These are phyloP conservation scores for Anagyrus pseudococci DNA, from an alignment of 2,888 invertebrate genomes.

Conservation along the genomic window DNA sequence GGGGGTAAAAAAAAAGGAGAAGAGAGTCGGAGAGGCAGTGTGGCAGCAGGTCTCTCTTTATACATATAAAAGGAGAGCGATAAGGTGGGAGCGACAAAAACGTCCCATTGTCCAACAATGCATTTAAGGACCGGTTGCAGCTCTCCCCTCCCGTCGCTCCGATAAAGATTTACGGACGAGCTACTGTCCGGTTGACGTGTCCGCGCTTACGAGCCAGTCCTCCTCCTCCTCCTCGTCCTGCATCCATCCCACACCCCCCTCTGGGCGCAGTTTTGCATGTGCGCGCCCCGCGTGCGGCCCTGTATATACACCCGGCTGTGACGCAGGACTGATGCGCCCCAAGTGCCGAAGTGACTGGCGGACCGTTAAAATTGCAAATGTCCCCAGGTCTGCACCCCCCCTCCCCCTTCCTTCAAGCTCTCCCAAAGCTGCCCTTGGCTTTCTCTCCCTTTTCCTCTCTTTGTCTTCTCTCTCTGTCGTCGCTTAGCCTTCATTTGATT, in stretches of 20 bases:
- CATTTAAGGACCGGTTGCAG: conserved; percentile 45
- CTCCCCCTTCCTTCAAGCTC: not conserved
- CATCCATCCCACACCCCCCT: no score
- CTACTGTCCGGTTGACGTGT: no score
- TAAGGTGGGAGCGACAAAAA: conserved; percentile 47
- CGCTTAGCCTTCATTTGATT: not conserved
- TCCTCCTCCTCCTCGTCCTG: no score
- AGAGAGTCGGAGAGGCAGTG: conserved; percentile 11
- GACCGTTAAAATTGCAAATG: conserved; percentile 45
- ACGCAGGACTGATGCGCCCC: not conserved
- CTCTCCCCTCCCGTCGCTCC: conserved; percentile 32
- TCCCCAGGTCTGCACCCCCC: conserved; percentile 35
- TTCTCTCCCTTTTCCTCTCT: conserved; percentile 11
- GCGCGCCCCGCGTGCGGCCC: no score
- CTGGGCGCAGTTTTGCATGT: not conserved
- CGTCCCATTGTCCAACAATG: conserved; percentile 49
- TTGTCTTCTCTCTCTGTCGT: not conserved
- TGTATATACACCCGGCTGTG: no score
- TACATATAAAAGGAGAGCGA: conserved; percentile 37
- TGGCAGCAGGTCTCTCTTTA: conserved; percentile 35
- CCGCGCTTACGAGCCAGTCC: conserved; percentile 36
- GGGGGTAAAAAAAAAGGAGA: not conserved
- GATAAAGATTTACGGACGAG: conserved; percentile 50
- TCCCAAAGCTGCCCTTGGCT: no score
- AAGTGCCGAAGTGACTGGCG: conserved; percentile 39